Percentiles rank a stretch among this genome's conserved stretches.
phyloP scores from a whole-genome alignment of 2,888 invertebrate genomes.

The Limnephilus rhombicus region DNA sequence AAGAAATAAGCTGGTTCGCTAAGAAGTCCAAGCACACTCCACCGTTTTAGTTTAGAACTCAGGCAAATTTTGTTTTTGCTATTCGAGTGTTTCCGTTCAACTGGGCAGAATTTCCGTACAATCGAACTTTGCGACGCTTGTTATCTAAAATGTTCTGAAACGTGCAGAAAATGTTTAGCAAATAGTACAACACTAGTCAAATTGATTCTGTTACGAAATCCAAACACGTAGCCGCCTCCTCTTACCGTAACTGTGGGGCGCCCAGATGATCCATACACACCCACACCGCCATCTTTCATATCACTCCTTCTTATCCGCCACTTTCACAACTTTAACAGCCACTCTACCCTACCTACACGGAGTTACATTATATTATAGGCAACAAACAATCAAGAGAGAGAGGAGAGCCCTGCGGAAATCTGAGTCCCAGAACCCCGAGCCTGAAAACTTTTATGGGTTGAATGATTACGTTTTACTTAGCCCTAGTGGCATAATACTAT shows the following conservation, averaged over 20 bases:
- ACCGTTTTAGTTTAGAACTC: neutral
- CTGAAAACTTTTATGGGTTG: too few relatives aligned
- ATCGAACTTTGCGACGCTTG: slow-evolving; percentile 15
- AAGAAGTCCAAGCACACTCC: neutral
- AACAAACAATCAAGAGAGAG: neutral
- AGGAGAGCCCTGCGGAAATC: neutral
- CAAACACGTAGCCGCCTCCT: neutral
- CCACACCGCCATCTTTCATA: neutral
- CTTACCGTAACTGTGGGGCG: neutral
- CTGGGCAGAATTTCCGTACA: neutral
- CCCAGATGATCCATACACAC: neutral
- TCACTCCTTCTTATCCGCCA: neutral
- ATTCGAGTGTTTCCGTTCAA: neutral
- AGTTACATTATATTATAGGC: neutral
- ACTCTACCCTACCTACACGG: neutral
- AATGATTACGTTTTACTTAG: too few relatives aligned
- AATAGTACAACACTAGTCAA: slow-evolving; percentile 12
- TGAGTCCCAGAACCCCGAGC: neutral
- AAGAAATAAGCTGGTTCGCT: neutral
- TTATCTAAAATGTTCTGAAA: slow-evolving; percentile 30
- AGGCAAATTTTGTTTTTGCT: neutral
- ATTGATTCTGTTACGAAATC: neutral
- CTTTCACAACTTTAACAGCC: neutral
- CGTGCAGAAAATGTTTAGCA: slow-evolving; percentile 27
- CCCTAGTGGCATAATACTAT: too few relatives aligned